phyloP scores from a whole-genome alignment of 30 jellyfish, hydroid and myxozoan species.

The Haliclystus octoradiatus region DNA sequence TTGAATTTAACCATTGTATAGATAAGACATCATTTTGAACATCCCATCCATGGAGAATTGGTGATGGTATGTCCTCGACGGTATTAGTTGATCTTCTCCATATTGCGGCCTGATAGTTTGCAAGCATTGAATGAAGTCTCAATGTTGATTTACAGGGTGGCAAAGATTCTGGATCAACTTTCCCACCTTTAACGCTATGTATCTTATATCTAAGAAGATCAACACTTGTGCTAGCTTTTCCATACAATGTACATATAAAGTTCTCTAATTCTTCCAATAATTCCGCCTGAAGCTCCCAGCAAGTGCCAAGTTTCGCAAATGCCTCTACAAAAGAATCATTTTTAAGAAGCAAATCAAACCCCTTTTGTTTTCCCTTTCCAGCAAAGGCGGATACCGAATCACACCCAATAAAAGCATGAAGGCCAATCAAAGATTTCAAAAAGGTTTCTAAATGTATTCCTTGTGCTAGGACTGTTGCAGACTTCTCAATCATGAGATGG shows the following conservation, averaged over 20 bases:
- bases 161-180: conserved; percentile 10
- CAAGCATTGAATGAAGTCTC: conserved; percentile 4
- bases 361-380: conserved; percentile 25
- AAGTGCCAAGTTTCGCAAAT: not conserved
- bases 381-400: conserved; percentile 18
- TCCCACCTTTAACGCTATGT: conserved; percentile 35
- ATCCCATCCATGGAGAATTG: conserved; percentile 34
- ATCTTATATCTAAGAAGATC: conserved; percentile 43
- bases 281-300: conserved; percentile 6
- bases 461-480: conserved; percentile 13
- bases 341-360: not conserved
- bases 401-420: conserved; percentile 24
- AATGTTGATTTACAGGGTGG: conserved; percentile 35
- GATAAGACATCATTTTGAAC: conserved; percentile 9
- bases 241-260: conserved; percentile 13
- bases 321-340: conserved; percentile 8
- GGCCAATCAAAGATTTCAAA: conserved; percentile 10
- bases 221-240: conserved; percentile 7
- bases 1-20: conserved; percentile 21
- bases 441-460: conserved; percentile 4
- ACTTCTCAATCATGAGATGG: conserved; percentile 7
- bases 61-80: conserved; percentile 35
- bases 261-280: conserved; percentile 16
- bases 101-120: conserved; percentile 35
- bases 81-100: conserved; percentile 33